Base-by-base conservation (phyloP, 1,140 invertebrate species). In the Andricus grossulariae region DNA sequence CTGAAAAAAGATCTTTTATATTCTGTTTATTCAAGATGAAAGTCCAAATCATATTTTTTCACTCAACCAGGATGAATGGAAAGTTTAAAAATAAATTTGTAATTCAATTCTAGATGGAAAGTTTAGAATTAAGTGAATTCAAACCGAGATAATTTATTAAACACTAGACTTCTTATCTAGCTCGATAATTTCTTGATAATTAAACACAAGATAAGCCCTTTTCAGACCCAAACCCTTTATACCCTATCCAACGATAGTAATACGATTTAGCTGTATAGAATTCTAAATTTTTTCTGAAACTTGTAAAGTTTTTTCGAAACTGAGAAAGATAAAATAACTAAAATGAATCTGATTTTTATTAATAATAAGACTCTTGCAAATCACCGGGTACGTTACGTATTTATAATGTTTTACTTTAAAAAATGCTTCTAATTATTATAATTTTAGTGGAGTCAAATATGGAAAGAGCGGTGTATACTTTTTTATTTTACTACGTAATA, bases 401-500 rank as follows among this genome's bases (percentile, higher is more conserved):
- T 39, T 32, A 66, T 66, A 66, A 66, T 15, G n/a, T 25, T 66
- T 66, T 39, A 39, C 25, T 32, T 66, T 66, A 21, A 39, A 66
- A 66, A 66, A 21, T 66, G 15, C 60, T 39, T 39, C 25, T 45
- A 39, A 45, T 66, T 66, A 66, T 45, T 66, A 66, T 66, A 66
- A 39, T 66, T 39, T 21, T 66, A n/a, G 60, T 39, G 32, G 25
- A 25, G 39, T 66, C 15, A 39, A 66, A 66, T 66, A 15, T 32
- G 15, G 25, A 39, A 21, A 66, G 32, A 39, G 39, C 32, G 10
- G 15, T 66, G 15, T 16, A 16, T 39, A 15, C 15, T 15, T 25
- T 66, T 21, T 66, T 66, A 66, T 66, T 66, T 66, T 66, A 32
- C 39, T 66, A 21, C n/a, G 32, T 32, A 66, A 32, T 66, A 66